Evolutionary conservation across 1,140 invertebrate genomes (phyloP).

Genomic region (Pentalonia nigronervosa): DNA sequence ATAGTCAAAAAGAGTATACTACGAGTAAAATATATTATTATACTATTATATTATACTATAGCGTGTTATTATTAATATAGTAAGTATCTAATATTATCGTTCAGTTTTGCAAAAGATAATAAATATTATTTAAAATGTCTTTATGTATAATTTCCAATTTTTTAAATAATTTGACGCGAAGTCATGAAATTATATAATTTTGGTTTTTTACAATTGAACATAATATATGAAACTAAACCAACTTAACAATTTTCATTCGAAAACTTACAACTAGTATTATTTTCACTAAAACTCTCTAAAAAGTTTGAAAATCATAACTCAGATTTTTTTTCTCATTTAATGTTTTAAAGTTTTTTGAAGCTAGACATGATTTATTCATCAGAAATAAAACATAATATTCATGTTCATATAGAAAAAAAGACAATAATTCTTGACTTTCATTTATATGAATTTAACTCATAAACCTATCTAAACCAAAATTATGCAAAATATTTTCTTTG

Average conservation of each 20-base stretch:
- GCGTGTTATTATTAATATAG: too few relatives aligned
- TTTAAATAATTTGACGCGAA: not conserved
- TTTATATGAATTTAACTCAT: not conserved
- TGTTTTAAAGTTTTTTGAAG: not conserved
- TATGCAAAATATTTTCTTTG: not conserved
- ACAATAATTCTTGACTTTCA: not conserved
- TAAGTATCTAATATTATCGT: not conserved
- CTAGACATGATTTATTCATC: not conserved
- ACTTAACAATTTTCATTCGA: not conserved
- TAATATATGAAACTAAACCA: not conserved
- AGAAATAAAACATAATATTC: not conserved
- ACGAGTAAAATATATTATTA: too few relatives aligned
- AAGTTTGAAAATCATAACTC: not conserved
- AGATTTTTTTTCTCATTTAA: not conserved
- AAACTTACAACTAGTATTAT: not conserved
- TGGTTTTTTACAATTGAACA: not conserved
- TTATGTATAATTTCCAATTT: not conserved
- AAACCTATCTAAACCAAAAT: too few relatives aligned
- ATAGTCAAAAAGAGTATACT: not conserved
- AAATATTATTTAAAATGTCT: not conserved
- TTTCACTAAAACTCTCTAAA: not conserved
- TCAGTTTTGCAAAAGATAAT: too few relatives aligned
- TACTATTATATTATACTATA: not conserved
- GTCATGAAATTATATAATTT: not conserved
- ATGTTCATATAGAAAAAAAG: not conserved